These are phyloP conservation scores for Uloborus diversus DNA, from an alignment of 1,140 invertebrate genomes.

Conservation along the genomic window DNA sequence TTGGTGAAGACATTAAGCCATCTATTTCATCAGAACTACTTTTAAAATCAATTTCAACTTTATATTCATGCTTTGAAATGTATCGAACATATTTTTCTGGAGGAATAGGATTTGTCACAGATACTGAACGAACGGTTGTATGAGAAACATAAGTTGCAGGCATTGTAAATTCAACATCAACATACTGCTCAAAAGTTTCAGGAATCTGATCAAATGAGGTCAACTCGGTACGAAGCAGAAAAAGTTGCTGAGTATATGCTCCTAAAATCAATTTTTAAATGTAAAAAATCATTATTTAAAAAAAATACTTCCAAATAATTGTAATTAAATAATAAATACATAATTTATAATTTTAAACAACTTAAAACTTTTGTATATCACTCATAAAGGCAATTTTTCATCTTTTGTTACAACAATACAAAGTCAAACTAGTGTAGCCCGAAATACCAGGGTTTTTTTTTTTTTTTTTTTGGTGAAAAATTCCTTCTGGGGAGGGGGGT, in stretches of 20 bases:
- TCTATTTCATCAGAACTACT: slow-evolving; percentile 50
- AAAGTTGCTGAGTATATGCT: slow-evolving; percentile 94
- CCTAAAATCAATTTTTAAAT: slow-evolving; percentile 75
- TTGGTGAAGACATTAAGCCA: slow-evolving; percentile 32
- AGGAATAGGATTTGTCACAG: slow-evolving; percentile 84
- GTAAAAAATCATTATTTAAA: no score
- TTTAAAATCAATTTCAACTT: slow-evolving; percentile 63
- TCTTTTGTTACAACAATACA: no score
- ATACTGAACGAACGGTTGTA: slow-evolving; percentile 92
- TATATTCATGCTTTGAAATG: slow-evolving; percentile 95
- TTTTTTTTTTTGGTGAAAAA: no score
- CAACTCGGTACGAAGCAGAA: slow-evolving; percentile 90
- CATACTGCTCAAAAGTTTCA: slow-evolving; percentile 85
- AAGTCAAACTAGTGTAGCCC: no score
- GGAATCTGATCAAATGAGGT: slow-evolving; percentile 98
- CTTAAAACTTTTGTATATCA: no score
- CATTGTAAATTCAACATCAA: slow-evolving; percentile 98
- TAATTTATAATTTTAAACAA: no score
- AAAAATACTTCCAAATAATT: not conserved
- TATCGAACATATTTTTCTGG: slow-evolving; percentile 99
- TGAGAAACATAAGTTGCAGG: slow-evolving; percentile 97
- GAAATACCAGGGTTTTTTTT: no score
- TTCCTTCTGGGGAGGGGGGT: no score
- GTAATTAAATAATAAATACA: no score
- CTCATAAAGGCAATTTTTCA: no score